Base-by-base conservation (phyloP, 35 echinoderm and acorn worm genomes). In the Stichopus chloronotus region DNA sequence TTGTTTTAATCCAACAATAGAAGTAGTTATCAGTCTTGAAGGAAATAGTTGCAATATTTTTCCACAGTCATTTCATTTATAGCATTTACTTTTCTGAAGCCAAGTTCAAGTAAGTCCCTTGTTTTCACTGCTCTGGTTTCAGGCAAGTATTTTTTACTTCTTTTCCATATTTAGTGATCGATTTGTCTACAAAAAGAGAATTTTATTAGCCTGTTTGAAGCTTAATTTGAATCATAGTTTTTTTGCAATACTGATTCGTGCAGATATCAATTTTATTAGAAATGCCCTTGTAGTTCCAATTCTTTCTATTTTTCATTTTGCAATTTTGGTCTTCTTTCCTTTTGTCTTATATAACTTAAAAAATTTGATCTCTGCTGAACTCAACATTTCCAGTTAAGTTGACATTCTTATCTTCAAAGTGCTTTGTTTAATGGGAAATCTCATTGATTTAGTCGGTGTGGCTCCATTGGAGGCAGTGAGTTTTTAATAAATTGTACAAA, bases 261-360 rank as follows among this genome's bases (percentile, higher is more conserved):
- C 78, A 81, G 78, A 81, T 81, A 81, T 17, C 19, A 24, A 81
- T 12, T 81, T 81, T 81, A 30, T 81, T 43, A 43, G 30, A 81
- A 21, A 81, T 12, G 78, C 52, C 78, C 52, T 81, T 65, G 61
- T 65, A 65, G 61, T 54, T 12, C 11, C 10, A 54, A 17, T 81
- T 30, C 23, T 81, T 81, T 81, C 78, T 81, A 24, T 12, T 81
- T 54, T 54, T 81, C 23, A 30, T 21, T 81, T 81, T 43, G 30
- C 30, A 43, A 43, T 43, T 43, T 43, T 43, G 30, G 3, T 43
- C 30, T 43, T 43, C 30, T 43, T 43, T 43, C 30, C 30, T 43
- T 43, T 43, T 43, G 30, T 43, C 30, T 43, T 43, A 43, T 43
- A 43, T 43, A 43, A 43, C 30, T 43, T 43, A 43, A 43, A 43